Percentiles rank a stretch among this genome's conserved stretches.
Evolutionary conservation across 2,888 invertebrate species (phyloP).

Genomic region (Antheraea yamamai): DNA sequence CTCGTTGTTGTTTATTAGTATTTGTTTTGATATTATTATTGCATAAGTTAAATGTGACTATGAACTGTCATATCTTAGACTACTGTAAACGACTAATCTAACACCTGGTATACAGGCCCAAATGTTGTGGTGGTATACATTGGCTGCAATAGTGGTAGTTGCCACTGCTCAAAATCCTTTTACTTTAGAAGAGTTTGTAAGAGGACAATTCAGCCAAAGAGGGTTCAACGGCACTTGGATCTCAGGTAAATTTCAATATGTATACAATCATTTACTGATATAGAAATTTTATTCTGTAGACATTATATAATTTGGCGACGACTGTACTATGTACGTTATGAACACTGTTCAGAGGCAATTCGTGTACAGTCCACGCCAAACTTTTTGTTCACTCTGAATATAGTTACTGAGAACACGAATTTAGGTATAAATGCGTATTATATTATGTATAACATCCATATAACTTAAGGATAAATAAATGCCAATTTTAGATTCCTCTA

Average conservation of each 20-base stretch:
- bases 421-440: too few relatives aligned
- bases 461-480: too few relatives aligned
- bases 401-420: too few relatives aligned
- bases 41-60: too few relatives aligned
- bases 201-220: conserved; percentile 61
- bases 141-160: conserved; percentile 47
- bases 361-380: neutral
- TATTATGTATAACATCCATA: too few relatives aligned
- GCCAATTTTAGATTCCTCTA: too few relatives aligned
- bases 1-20: too few relatives aligned
- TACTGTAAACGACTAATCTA: too few relatives aligned
- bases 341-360: neutral
- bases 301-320: neutral
- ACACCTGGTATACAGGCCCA: conserved; percentile 36
- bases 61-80: too few relatives aligned
- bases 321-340: neutral
- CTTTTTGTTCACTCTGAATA: too few relatives aligned
- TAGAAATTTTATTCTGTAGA: neutral
- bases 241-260: conserved; percentile 70
- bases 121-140: conserved; percentile 47
- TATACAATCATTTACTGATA: neutral
- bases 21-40: too few relatives aligned
- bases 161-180: conserved; percentile 63
- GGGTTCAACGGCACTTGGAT: conserved; percentile 85
- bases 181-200: conserved; percentile 67